Conservation (phyloP, 2,797 vertebrate species). For the Dipus sagitta region DNA sequence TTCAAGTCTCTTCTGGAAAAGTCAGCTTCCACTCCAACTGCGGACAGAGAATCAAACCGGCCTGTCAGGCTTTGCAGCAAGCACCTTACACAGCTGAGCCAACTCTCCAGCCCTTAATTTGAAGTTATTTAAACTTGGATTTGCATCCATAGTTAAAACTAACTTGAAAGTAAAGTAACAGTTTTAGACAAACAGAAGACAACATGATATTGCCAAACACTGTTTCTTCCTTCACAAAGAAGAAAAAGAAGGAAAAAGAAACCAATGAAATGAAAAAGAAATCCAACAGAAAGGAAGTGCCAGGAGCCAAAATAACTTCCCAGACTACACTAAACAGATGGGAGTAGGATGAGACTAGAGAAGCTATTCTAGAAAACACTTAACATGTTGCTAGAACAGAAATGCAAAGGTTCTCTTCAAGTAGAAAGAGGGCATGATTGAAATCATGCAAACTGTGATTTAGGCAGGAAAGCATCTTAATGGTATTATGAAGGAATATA, state of each 20-base stretch:
- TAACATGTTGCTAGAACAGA: background rate
- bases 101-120: too few relatives aligned
- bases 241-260: background rate
- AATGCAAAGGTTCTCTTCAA: background rate
- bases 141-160: conserved; percentile 17
- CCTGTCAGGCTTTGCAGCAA: too few relatives aligned
- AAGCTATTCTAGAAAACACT: background rate
- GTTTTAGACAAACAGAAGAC: background rate
- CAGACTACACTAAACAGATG: background rate
- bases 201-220: background rate
- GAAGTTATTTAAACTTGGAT: conserved; percentile 7
- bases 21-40: background rate
- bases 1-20: background rate
- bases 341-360: background rate
- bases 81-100: too few relatives aligned
- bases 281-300: background rate
- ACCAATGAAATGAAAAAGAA: background rate
- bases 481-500: background rate
- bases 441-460: background rate
- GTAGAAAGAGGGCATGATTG: background rate
- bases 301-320: background rate
- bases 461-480: background rate
- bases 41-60: background rate
- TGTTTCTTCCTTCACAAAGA: background rate
- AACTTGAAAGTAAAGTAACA: conserved; percentile 18